These are phyloP conservation scores for Rhyacophila brunnea DNA, from an alignment of 1,140 invertebrate species.

Conservation along the genomic window DNA sequence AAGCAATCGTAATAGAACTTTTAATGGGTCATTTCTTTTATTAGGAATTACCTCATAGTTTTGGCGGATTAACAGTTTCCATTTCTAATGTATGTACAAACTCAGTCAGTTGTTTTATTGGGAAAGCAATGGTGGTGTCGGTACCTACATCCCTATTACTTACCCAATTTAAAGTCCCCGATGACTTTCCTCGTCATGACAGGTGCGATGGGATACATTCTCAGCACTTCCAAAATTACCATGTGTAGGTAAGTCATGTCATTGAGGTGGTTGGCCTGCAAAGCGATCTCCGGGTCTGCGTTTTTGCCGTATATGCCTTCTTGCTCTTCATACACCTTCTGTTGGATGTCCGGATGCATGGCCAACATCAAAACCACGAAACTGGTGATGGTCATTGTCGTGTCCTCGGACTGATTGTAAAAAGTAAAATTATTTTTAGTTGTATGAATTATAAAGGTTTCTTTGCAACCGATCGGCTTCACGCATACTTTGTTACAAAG, in stretches of 20 bases:
- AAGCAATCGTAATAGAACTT: too few species aligned
- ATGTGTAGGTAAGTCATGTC: slow-evolving; percentile 4
- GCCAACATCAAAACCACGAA: slow-evolving; percentile 4
- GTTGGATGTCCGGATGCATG: slow-evolving; percentile 3
- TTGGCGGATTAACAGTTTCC: too few species aligned
- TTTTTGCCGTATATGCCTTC: neutral
- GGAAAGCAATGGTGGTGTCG: too few species aligned
- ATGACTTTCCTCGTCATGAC: neutral
- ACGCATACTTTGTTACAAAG: too few species aligned
- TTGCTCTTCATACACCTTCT: slow-evolving; percentile 5
- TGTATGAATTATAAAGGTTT: too few species aligned
- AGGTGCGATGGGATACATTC: slow-evolving; percentile 2
- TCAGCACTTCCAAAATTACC: neutral
- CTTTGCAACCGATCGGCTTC: too few species aligned
- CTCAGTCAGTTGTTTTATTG: too few species aligned
- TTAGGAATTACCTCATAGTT: too few species aligned
- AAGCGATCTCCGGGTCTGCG: neutral
- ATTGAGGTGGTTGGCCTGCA: neutral
- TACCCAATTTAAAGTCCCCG: neutral
- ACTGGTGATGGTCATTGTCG: neutral
- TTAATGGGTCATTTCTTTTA: too few species aligned
- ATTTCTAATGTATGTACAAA: too few species aligned
- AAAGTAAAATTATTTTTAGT: too few species aligned
- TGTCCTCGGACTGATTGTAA: slow-evolving; percentile 4
- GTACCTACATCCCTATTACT: too few species aligned